phyloP scores from a whole-genome alignment of 2,888 invertebrate species.

The Unio delphinus region DNA sequence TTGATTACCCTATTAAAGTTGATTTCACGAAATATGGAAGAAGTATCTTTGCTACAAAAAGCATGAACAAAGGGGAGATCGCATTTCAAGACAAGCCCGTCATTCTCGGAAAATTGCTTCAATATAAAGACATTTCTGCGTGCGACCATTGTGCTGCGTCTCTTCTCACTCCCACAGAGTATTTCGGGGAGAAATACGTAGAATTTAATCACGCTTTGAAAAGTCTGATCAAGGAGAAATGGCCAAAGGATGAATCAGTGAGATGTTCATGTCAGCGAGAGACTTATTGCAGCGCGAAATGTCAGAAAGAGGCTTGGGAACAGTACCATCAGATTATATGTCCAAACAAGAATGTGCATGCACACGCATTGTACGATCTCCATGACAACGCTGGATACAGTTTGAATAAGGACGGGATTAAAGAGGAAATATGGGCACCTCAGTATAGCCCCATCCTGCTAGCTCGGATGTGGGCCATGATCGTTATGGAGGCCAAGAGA shows the following conservation, averaged over 20 bases:
- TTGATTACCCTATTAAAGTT: constrained; percentile 50
- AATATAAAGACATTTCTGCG: constrained; percentile 83
- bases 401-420: constrained; percentile 32
- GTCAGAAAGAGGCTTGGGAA: constrained; percentile 78
- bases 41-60: constrained; percentile 82
- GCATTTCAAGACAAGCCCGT: constrained; percentile 91
- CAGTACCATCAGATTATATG: constrained; percentile 86
- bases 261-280: constrained; percentile 48
- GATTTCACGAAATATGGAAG: constrained; percentile 78
- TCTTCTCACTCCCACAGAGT: constrained; percentile 87
- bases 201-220: constrained; percentile 28
- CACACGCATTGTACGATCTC: constrained; percentile 46
- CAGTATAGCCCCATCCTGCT: constrained; percentile 58
- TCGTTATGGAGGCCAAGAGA: constrained; percentile 48
- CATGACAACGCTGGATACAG: constrained; percentile 47
- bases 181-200: constrained; percentile 45
- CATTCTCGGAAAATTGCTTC: constrained; percentile 86
- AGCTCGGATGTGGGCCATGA: constrained; percentile 58
- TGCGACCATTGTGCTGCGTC: constrained; percentile 93
- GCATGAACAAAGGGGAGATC: constrained; percentile 78
- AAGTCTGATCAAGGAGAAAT: constrained; percentile 43
- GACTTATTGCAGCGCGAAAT: constrained; percentile 75
- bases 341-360: constrained; percentile 54
- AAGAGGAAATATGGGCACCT: constrained; percentile 50
- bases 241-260: constrained; percentile 51